Evolutionary conservation across 2,797 vertebrate species (phyloP), one percentile per base, ranked within the genome.

Genomic region (Nyctibius grandis): DNA sequence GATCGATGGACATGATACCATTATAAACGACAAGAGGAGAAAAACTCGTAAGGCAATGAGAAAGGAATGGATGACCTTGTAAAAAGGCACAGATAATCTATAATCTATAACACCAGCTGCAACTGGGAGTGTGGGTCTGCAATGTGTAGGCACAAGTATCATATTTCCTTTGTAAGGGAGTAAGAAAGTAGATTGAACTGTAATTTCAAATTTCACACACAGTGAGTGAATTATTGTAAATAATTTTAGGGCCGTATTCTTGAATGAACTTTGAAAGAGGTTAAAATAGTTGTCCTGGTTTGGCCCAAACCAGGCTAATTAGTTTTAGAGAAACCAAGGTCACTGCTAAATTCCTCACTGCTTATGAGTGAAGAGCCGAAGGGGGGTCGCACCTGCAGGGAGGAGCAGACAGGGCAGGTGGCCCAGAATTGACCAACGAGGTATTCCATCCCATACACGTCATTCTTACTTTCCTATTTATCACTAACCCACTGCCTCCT

Each of bases 71-170:
- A 74, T 93, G 93, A 96, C 94, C 95, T 96, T 94, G 85, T 90
- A 91, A 95, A 96, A 96, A 93, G 85, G n/a, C 28, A 86, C 59
- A 88, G 95, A 96, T 97, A 85, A 96, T 93, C 89, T 88, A 84
- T 91, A 95, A 88, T 88, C 95, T 94, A 65, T 89, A 96, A 86
- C 10, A 9, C 42, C 82, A 86, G 82, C 61, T 93, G 63, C 79
- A 88, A 38, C 38, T 76, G 73, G 73, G 59, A 96, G 31, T 56
- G 36, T 75, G 50, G 76, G 42, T 73, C 54, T 94, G 85, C 73
- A 59, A 12, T 67, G n/a, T 78, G 88, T 63, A 90, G 76, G 73
- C 40, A 78, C 15, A 15, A 75, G 61, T 77, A 72, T 72, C 65
- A 81, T 84, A 93, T 95, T 95, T 91, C 91, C 85, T 63, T 50